Conservation (phyloP, 92 coral and sea anemone genomes). For the Epizoanthus rinbou region DNA sequence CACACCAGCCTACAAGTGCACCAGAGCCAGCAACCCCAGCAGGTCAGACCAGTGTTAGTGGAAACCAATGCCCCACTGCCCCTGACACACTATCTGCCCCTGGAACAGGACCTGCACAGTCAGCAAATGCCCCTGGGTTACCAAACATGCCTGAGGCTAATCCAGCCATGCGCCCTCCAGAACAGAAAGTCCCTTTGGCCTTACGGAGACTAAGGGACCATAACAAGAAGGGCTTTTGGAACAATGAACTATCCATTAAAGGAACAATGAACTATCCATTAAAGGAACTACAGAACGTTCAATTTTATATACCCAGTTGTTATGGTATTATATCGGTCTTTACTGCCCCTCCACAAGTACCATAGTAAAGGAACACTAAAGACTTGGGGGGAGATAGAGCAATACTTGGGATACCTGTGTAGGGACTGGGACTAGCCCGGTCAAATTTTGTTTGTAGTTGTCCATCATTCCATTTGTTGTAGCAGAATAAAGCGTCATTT, state of each 20-base stretch:
- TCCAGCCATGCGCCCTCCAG: conserved; percentile 17
- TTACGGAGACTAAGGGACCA: conserved; percentile 33
- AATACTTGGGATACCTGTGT: no score
- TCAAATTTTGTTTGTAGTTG: no score
- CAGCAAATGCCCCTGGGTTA: background rate
- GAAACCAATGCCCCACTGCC: background rate
- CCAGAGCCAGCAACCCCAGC: background rate
- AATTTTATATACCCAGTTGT: background rate
- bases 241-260: conserved; percentile 15
- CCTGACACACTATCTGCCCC: background rate
- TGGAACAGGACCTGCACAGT: background rate
- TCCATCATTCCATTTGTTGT: no score
- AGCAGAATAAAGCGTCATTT: no score
- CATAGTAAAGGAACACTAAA: conserved; percentile 39
- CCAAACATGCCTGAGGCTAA: background rate
- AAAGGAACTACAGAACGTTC: background rate
- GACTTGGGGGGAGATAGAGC: conserved; percentile 33
- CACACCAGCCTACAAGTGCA: background rate
- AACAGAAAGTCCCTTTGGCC: conserved; percentile 44
- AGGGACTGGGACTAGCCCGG: no score
- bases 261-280: background rate
- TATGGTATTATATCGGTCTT: conserved; percentile 34
- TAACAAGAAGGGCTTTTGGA: conserved; percentile 35
- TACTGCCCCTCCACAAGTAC: conserved; percentile 3
- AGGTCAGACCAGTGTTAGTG: background rate